Evolutionary conservation across 2,113 vertebrate genomes (phyloP).

Genomic region (Benitochromis conjunctus): DNA sequence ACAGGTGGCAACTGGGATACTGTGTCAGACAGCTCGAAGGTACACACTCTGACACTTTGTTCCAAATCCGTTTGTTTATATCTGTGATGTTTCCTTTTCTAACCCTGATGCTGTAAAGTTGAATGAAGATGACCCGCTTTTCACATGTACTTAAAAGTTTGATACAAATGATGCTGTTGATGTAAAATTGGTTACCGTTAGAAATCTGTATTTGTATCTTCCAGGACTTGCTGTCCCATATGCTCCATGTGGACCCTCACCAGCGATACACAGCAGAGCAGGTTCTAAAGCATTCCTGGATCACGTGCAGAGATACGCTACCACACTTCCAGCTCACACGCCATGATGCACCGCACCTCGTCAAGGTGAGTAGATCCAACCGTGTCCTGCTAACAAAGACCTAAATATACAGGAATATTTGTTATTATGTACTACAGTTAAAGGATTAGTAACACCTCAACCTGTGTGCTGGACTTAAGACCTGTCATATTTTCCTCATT

Average conservation of each 20-base stretch:
- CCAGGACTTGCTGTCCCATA: constrained; percentile 93
- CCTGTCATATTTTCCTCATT: background rate
- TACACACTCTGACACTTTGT: constrained; percentile 29
- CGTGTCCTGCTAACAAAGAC: background rate
- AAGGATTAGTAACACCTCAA: background rate
- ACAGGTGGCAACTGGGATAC: constrained; percentile 96
- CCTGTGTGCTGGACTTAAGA: background rate
- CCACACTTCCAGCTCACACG: constrained; percentile 88
- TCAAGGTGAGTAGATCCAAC: constrained; percentile 78
- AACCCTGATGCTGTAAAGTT: background rate
- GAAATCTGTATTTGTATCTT: background rate
- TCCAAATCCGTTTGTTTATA: background rate
- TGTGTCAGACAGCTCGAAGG: constrained; percentile 95
- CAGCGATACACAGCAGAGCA: constrained; percentile 93
- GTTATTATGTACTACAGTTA: background rate
- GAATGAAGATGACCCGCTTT: background rate
- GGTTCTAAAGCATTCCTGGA: constrained; percentile 95
- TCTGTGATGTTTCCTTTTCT: background rate
- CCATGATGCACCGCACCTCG: constrained; percentile 85
- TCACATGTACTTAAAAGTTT: background rate
- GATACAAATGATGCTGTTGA: background rate
- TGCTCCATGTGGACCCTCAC: constrained; percentile 97
- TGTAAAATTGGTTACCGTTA: background rate
- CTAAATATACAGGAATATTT: background rate
- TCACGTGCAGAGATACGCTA: constrained; percentile 86